These are phyloP conservation scores for Hirundichthys speculiger DNA, from an alignment of 2,113 vertebrate species.

Conservation along the genomic window DNA sequence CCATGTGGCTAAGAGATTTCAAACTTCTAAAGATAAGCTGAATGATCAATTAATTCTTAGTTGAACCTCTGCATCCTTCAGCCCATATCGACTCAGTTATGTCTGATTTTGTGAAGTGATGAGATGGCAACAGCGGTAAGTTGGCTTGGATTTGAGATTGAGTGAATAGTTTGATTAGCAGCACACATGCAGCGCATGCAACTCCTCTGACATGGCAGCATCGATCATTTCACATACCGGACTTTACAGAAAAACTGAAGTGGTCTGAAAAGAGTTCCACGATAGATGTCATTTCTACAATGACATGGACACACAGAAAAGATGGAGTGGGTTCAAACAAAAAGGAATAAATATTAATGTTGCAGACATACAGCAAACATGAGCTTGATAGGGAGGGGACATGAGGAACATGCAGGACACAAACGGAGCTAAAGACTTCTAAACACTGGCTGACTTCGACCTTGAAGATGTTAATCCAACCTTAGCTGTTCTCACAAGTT, in stretches of 20 bases:
- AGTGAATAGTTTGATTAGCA: constrained; percentile 52
- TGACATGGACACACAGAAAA: constrained; percentile 77
- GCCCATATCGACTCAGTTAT: constrained; percentile 22
- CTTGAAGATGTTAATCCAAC: constrained; percentile 58
- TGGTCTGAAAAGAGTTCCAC: constrained; percentile 83
- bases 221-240: constrained; percentile 82
- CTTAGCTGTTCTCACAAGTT: constrained; percentile 35
- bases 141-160: constrained; percentile 27
- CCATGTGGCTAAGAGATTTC: constrained; percentile 12
- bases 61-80: constrained; percentile 11
- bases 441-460: constrained; percentile 29
- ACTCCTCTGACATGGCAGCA: constrained; percentile 48
- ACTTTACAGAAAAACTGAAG: constrained; percentile 83
- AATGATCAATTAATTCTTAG: constrained; percentile 5
- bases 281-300: constrained; percentile 81
- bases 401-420: constrained; percentile 60
- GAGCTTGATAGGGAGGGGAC: constrained; percentile 21
- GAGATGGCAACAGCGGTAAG: constrained; percentile 24
- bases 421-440: constrained; percentile 59
- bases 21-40: constrained; percentile 11
- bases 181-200: constrained; percentile 75
- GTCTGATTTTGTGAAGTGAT: constrained; percentile 34
- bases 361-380: constrained; percentile 50
- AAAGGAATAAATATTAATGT: constrained; percentile 40
- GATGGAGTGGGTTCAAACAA: constrained; percentile 65